Evolutionary conservation across 2,113 vertebrate species (phyloP).

Genomic region (Pteropus alecto): DNA sequence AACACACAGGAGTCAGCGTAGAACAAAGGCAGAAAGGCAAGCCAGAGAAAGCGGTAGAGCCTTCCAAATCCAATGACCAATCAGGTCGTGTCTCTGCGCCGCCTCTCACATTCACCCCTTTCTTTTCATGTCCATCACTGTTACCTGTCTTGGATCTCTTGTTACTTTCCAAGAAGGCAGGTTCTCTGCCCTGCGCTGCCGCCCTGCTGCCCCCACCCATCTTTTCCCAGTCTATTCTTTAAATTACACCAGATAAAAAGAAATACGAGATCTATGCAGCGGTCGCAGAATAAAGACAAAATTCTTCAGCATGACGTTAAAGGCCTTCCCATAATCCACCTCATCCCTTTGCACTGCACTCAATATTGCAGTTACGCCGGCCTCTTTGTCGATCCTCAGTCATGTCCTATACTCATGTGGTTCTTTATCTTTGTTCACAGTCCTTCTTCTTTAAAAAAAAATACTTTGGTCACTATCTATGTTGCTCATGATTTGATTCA

Average conservation of each 20-base stretch:
- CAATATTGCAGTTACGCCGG: rapidly evolving
- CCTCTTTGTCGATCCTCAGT: not conserved
- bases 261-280: not conserved
- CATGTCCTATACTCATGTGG: rapidly evolving
- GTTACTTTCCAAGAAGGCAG: not conserved
- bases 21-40: not conserved
- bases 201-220: rapidly evolving
- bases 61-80: not conserved
- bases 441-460: not conserved
- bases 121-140: not conserved
- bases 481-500: not conserved
- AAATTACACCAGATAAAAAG: not conserved
- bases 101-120: not conserved
- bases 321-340: not conserved
- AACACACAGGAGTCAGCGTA: not conserved
- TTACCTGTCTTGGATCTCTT: not conserved
- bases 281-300: not conserved
- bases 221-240: not conserved
- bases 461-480: not conserved
- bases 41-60: not conserved
- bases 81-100: no score
- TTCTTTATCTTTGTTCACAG: not conserved
- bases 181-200: not conserved
- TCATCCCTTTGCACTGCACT: rapidly evolving
- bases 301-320: not conserved